Evolutionary conservation across 2,888 invertebrate species (phyloP).

Genomic region (Sinohyriopsis cumingii): DNA sequence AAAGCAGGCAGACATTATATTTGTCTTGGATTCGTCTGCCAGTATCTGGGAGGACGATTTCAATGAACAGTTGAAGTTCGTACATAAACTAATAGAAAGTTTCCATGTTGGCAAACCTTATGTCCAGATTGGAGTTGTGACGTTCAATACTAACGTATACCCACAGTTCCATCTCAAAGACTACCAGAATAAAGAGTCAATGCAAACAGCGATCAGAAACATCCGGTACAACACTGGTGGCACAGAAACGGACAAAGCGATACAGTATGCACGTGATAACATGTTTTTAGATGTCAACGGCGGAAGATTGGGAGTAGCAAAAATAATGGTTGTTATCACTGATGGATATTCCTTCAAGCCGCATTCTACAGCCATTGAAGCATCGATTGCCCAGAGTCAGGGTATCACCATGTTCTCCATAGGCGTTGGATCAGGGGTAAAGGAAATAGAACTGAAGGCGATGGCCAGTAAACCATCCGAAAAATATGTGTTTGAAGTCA

Average conservation of each 20-base stretch:
- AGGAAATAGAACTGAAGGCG: conserved; percentile 39
- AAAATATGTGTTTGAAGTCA: conserved; percentile 49
- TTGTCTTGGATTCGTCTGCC: conserved; percentile 40
- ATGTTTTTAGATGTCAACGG: conserved; percentile 36
- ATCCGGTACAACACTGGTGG: conserved; percentile 25
- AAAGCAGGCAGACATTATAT: conserved; percentile 33
- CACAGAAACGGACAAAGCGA: conserved; percentile 33
- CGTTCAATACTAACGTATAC: conserved; percentile 27
- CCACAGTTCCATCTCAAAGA: conserved; percentile 25
- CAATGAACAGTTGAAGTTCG: conserved; percentile 46
- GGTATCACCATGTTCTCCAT: conserved; percentile 44
- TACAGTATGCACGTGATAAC: conserved; percentile 28
- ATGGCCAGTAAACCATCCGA: conserved; percentile 51
- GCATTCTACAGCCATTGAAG: conserved; percentile 26
- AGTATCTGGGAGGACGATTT: conserved; percentile 54
- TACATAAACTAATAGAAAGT: conserved; percentile 37
- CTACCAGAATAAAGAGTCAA: conserved; percentile 8
- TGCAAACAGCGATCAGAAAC: conserved; percentile 20
- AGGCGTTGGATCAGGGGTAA: conserved; percentile 38
- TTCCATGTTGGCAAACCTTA: conserved; percentile 38
- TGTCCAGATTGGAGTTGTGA: conserved; percentile 37
- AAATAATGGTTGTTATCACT: conserved; percentile 54
- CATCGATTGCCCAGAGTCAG: conserved; percentile 18
- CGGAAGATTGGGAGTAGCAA: conserved; percentile 36
- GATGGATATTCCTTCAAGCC: conserved; percentile 46